Conservation (phyloP, 2,797 vertebrate genomes). For the Manis pentadactyla region DNA sequence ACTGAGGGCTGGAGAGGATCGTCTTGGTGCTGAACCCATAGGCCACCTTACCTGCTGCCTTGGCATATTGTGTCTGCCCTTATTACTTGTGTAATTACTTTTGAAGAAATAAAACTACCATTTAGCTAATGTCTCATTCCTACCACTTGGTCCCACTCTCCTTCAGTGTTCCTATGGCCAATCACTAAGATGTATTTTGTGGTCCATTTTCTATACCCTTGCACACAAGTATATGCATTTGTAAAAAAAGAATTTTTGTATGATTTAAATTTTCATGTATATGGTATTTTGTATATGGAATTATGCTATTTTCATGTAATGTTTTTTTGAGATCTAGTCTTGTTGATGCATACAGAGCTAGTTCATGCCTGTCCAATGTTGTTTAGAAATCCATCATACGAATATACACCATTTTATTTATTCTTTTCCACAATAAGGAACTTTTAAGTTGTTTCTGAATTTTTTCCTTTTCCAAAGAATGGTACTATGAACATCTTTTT, state of each 20-base stretch:
- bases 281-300: not conserved
- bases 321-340: not conserved
- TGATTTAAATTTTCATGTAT: not conserved
- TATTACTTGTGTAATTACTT: not conserved
- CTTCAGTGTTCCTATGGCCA: not conserved
- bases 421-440: not conserved
- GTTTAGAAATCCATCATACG: not conserved
- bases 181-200: not conserved
- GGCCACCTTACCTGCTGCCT: not conserved
- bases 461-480: not conserved
- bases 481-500: not conserved
- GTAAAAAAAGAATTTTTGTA: not conserved
- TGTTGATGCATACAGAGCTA: not conserved
- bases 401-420: conserved; percentile 13
- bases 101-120: not conserved
- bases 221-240: not conserved
- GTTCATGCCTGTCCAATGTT: not conserved
- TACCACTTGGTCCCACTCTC: not conserved
- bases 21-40: not conserved
- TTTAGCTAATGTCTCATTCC: not conserved
- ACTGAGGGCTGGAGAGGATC: not conserved
- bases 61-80: not conserved
- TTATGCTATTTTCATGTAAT: not conserved
- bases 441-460: not conserved
- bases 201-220: not conserved